Base-by-base conservation (phyloP, 2,888 invertebrate genomes). In the Phaonia tiefii region DNA sequence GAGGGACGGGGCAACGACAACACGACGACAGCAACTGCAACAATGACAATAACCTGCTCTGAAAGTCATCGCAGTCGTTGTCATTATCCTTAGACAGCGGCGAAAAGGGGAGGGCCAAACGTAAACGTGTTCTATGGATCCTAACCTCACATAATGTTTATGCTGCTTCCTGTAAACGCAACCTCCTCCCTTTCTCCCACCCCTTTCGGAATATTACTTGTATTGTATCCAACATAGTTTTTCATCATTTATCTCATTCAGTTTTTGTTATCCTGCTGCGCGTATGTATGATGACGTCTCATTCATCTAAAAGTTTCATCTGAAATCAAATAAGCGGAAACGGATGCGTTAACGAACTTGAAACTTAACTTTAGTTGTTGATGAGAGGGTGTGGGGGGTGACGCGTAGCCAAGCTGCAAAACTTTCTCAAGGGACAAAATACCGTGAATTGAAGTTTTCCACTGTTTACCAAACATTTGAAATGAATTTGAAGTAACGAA, bases 271-370 rank as follows among this genome's bases (percentile, higher is more conserved):
- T 3, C 26, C 54, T 58, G 66, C 60, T 37, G 54, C 42, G 37
- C 49, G 31, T 39, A 31, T 39, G 20, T 22, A 4, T 22, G 8
- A n/a, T 44, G n/a, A 63, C 37, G 78, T 72, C n/a, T n/a, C 77
- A 78, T 75, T 81, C 72, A 72, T 42, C 69, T 56, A 58, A 78
- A 82, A 85, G 83, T 85, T 85, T 83, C 80, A 82, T 80, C 78
- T 82, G 76, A 84, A 82, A 83, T 82, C 78, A 81, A 78, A 81
- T 78, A 84, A 84, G 84, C 78, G 83, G 82, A 82, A 84, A 83
- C 83, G 84, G 82, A 84, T 84, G 83, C 85, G 84, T 82, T 84
- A 84, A 85, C 85, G 84, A 85, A 85, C 84, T 84, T 83, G 65
- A 84, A 81, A 83, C 82, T 31, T 79, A 84, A 83, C 83, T 84